Percentiles rank a stretch among this genome's conserved stretches.
Conservation (phyloP, 2,113 vertebrate genomes). For the Thermophis baileyi region DNA sequence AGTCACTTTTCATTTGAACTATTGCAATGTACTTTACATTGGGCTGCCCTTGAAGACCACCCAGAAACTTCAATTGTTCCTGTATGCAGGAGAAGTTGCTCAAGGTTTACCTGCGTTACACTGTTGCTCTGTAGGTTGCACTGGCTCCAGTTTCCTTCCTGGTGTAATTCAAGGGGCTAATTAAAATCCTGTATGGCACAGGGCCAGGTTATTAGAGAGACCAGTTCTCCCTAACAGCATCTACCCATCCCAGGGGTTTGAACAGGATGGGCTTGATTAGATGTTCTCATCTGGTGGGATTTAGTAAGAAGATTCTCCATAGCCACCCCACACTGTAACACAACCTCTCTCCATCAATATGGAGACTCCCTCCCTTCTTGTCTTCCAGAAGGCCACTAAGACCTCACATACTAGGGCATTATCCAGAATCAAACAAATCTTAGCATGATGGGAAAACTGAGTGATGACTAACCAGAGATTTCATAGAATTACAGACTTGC, state of each 20-base stretch:
- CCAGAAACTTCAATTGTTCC: background rate
- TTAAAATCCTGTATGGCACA: background rate
- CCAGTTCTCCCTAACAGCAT: background rate
- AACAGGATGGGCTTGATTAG: background rate
- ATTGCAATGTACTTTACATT: no score
- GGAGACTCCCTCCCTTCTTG: background rate
- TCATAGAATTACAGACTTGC: background rate
- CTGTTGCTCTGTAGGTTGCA: background rate
- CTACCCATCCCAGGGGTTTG: background rate
- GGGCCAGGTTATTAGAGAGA: background rate
- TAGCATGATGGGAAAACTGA: background rate
- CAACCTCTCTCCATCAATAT: background rate
- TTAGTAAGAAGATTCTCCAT: background rate
- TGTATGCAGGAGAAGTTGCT: background rate
- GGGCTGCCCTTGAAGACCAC: background rate
- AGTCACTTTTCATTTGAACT: background rate
- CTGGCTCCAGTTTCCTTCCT: background rate
- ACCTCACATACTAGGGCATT: background rate
- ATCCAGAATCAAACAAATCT: background rate
- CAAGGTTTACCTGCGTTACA: background rate
- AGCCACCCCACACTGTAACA: background rate
- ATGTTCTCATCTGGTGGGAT: background rate
- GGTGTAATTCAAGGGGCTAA: background rate
- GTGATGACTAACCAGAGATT: background rate
- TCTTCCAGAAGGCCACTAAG: background rate